These are phyloP conservation scores for Melinaea menophilus DNA, from an alignment of 2,888 invertebrate genomes.

Conservation along the genomic window DNA sequence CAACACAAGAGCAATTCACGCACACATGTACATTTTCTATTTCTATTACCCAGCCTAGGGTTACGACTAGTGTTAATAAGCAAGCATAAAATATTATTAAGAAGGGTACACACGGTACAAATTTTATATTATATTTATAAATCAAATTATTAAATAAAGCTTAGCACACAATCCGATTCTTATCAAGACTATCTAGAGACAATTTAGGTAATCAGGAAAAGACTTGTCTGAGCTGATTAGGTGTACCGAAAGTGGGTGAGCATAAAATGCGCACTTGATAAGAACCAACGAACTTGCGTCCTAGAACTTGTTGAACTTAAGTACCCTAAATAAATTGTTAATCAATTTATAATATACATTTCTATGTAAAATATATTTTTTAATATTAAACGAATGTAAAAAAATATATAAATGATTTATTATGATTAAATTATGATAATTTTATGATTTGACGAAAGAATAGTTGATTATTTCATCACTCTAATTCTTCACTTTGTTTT, in stretches of 20 bases:
- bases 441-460: not conserved
- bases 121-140: constrained; percentile 18
- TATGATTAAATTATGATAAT: not conserved
- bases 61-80: constrained; percentile 50
- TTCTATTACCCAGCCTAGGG: constrained; percentile 69
- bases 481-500: not conserved
- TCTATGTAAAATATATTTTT: not conserved
- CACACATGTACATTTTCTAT: constrained; percentile 70
- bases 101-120: not conserved
- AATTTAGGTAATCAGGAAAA: constrained; percentile 30
- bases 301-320: constrained; percentile 72
- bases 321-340: constrained; percentile 57
- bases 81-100: constrained; percentile 25
- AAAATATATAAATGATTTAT: not conserved
- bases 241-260: constrained; percentile 39
- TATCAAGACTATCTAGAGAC: constrained; percentile 11
- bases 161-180: not conserved
- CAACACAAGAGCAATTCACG: constrained; percentile 68
- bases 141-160: constrained; percentile 17
- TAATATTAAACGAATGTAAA: not conserved
- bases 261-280: constrained; percentile 47
- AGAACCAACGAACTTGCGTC: constrained; percentile 62
- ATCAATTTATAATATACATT: constrained; percentile 9
- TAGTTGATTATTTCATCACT: not conserved
- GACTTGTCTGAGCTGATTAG: constrained; percentile 39